phyloP scores from a whole-genome alignment of 1,140 invertebrate species.

The Brachionus koreanus region DNA sequence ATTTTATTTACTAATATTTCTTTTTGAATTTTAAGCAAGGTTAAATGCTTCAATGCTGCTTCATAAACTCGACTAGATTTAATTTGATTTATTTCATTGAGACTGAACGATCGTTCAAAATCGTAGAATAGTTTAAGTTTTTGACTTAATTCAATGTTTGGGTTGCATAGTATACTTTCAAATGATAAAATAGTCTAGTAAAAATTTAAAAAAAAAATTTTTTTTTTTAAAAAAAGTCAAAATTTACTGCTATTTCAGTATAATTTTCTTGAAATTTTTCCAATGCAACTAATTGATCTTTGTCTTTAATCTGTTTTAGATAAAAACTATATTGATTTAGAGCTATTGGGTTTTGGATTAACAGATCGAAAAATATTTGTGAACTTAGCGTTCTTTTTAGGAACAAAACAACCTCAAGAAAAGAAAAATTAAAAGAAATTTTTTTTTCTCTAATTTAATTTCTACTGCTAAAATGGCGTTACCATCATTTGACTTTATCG shows the following conservation, averaged over 20 bases:
- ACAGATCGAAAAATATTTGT: not conserved
- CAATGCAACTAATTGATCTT: not conserved
- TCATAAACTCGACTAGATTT: not conserved
- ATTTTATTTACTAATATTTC: not conserved
- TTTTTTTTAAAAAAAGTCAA: not conserved
- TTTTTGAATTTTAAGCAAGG: constrained; percentile 21
- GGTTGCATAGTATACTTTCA: not conserved
- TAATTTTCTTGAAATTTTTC: constrained; percentile 14
- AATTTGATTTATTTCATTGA: not conserved
- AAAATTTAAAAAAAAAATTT: not conserved
- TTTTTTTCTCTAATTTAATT: not conserved
- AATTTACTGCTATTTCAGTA: not conserved
- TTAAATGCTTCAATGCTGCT: not conserved
- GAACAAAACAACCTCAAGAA: not conserved
- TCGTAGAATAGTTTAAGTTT: not conserved
- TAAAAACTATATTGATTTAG: constrained; percentile 14
- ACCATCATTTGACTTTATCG: not conserved
- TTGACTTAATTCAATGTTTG: not conserved
- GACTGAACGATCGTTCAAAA: not conserved
- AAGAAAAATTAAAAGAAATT: not conserved
- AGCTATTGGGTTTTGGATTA: not conserved
- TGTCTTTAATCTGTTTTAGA: constrained; percentile 24
- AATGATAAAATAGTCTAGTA: not conserved
- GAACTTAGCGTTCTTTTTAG: not conserved
- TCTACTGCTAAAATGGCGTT: constrained; percentile 17